These are phyloP conservation scores for Tauraco hartlaubi DNA, from an alignment of 2,797 vertebrate genomes.

Conservation along the genomic window DNA sequence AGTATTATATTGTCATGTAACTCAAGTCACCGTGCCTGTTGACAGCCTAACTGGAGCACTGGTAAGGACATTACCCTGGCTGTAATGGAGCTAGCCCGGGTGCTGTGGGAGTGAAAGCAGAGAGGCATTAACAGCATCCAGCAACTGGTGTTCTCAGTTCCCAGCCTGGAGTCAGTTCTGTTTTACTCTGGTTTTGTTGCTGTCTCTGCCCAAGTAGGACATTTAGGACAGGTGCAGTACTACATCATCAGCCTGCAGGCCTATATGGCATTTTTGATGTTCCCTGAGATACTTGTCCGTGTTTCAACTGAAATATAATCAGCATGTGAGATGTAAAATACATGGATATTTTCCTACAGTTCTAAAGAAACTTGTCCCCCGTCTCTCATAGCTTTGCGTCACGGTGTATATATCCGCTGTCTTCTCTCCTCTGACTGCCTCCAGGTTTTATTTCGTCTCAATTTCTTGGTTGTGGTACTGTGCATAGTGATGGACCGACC, in stretches of 20 bases:
- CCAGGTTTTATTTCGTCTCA: conserved; percentile 97
- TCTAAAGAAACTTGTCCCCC: neutral
- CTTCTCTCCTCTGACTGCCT: neutral
- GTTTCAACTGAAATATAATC: neutral
- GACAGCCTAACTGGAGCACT: neutral
- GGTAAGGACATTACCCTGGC: neutral
- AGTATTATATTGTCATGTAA: neutral
- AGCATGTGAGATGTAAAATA: neutral
- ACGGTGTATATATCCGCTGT: neutral
- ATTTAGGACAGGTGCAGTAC: neutral
- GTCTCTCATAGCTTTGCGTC: neutral
- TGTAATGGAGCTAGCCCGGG: neutral
- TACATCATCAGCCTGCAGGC: neutral
- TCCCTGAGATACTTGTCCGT: accelerated
- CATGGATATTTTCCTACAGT: accelerated
- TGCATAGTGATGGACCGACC: conserved; percentile 97
- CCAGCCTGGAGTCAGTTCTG: neutral
- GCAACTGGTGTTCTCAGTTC: neutral
- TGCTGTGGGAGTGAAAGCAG: neutral
- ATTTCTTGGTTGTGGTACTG: conserved; percentile 96
- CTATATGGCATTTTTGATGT: neutral
- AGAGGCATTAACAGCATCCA: neutral
- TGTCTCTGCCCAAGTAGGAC: neutral
- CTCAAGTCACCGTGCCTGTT: neutral
- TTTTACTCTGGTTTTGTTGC: neutral